phyloP scores from a whole-genome alignment of 1,140 invertebrate genomes.

The Reticulitermes speratus region DNA sequence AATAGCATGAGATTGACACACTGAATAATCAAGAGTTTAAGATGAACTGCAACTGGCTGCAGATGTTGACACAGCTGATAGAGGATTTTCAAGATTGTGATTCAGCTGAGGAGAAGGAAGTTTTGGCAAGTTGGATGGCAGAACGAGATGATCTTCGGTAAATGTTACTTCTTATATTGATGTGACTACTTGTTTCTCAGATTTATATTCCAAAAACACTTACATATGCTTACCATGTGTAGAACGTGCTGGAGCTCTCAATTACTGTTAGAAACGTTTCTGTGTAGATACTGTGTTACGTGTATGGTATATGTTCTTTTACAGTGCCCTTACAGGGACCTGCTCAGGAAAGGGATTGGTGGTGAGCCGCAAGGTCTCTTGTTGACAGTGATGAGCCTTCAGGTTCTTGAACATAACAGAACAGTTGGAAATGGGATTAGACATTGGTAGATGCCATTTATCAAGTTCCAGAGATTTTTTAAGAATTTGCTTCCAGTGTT shows the following conservation, averaged over 20 bases:
- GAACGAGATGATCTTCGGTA: constrained; percentile 83
- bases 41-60: constrained; percentile 86
- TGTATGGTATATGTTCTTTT: neutral
- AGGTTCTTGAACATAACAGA: too few relatives aligned
- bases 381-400: too few relatives aligned
- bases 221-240: neutral
- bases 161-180: constrained; percentile 25
- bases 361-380: too few relatives aligned
- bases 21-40: constrained; percentile 84
- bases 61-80: constrained; percentile 88
- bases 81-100: constrained; percentile 85
- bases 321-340: neutral
- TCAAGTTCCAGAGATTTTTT: too few relatives aligned
- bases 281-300: neutral
- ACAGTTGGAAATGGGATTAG: too few relatives aligned
- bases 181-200: neutral
- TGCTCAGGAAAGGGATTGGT: too few relatives aligned
- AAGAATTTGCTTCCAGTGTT: too few relatives aligned
- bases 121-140: constrained; percentile 75
- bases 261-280: neutral
- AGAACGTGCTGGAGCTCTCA: neutral
- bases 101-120: constrained; percentile 62
- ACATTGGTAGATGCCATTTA: too few relatives aligned
- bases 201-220: neutral
- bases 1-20: constrained; percentile 87